Conservation (phyloP, 1,140 invertebrate species). For the Cyclina sinensis region DNA sequence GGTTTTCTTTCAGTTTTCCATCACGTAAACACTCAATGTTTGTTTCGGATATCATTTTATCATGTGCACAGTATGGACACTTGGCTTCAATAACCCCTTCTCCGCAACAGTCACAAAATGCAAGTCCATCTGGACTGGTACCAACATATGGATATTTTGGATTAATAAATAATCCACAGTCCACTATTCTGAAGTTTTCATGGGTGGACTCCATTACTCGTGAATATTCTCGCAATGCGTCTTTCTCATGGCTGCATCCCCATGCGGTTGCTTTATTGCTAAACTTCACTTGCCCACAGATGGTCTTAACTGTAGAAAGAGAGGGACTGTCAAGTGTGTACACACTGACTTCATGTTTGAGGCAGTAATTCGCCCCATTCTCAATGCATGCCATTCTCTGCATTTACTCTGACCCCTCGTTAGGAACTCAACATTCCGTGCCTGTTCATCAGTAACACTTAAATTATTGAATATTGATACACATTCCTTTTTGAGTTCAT, state of each 20-base stretch:
- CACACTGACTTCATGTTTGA: conserved; percentile 51
- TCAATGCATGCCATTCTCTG: conserved; percentile 59
- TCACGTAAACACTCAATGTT: neutral
- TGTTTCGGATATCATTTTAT: neutral
- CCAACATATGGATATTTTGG: conserved; percentile 55
- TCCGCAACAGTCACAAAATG: conserved; percentile 60
- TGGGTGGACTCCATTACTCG: neutral
- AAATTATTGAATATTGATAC: neutral
- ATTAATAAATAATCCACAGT: conserved; percentile 26
- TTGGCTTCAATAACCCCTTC: conserved; percentile 54
- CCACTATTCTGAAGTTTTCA: neutral
- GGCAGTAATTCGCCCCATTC: conserved; percentile 62
- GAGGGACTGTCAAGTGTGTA: neutral
- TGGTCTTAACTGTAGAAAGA: neutral
- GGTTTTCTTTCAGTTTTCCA: conserved; percentile 9
- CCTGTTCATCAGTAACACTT: conserved; percentile 43
- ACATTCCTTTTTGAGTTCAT: conserved; percentile 43
- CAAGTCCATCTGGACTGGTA: conserved; percentile 51
- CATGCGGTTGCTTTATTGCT: conserved; percentile 7
- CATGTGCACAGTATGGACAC: conserved; percentile 46
- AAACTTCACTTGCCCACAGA: conserved; percentile 7
- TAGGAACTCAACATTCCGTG: conserved; percentile 35
- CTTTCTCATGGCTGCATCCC: conserved; percentile 51
- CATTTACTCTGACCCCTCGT: conserved; percentile 55
- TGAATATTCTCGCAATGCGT: neutral